Conservation (phyloP, 2,888 invertebrate species). For the Lissonota sp. region DNA sequence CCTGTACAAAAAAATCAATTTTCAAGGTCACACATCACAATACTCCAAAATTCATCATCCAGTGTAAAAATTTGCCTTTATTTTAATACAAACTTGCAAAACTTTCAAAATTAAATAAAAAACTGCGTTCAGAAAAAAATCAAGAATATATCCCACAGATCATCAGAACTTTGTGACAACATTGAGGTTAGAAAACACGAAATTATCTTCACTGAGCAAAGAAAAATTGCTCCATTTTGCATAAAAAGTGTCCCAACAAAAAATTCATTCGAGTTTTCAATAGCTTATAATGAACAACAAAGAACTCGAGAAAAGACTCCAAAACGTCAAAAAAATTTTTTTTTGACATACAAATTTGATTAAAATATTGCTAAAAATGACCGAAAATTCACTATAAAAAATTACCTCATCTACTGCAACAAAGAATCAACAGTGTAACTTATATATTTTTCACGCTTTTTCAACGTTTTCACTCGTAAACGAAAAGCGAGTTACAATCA, state of each 20-base stretch:
- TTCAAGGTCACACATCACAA: constrained; percentile 9
- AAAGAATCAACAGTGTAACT: not conserved
- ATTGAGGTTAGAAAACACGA: not conserved
- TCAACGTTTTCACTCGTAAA: constrained; percentile 25
- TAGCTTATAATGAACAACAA: too few species aligned
- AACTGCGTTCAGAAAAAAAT: not conserved
- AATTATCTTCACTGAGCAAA: not conserved
- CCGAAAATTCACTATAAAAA: not conserved
- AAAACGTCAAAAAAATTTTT: not conserved
- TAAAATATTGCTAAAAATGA: not conserved
- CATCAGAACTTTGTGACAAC: not conserved
- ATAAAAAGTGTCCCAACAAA: not conserved
- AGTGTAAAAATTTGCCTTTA: not conserved
- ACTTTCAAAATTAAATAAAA: not conserved
- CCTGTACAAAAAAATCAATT: not conserved
- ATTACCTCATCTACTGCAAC: constrained; percentile 35
- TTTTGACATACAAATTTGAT: not conserved
- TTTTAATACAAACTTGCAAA: not conserved
- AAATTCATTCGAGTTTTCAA: not conserved
- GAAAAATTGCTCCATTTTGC: not conserved
- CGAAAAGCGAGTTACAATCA: constrained; percentile 30
- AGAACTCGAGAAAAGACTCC: not conserved
- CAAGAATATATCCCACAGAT: not conserved
- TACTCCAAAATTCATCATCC: not conserved
- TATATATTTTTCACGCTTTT: constrained; percentile 35